Evolutionary conservation across 1,140 invertebrate genomes (phyloP).

Genomic region (Wiebesia pumilae): DNA sequence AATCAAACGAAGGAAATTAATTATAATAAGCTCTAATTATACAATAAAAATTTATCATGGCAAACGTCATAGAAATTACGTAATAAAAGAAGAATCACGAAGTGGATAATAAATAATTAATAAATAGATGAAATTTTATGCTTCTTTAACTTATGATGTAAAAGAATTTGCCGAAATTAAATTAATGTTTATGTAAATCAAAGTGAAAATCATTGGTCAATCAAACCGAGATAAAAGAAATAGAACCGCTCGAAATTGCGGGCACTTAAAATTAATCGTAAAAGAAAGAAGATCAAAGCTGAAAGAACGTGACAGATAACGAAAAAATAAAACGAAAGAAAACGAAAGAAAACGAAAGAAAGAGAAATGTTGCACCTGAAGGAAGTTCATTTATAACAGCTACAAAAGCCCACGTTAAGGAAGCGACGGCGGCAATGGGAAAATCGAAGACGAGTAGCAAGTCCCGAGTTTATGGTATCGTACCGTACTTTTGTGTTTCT

Average conservation of each 20-base stretch:
- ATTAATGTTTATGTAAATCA: conserved; percentile 21
- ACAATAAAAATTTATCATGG: too few species aligned
- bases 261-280: conserved; percentile 34
- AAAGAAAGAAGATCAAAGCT: conserved; percentile 34
- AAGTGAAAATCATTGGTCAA: conserved; percentile 7
- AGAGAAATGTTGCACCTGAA: conserved; percentile 26
- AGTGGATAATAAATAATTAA: neutral
- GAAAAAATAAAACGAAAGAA: conserved; percentile 17
- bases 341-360: neutral
- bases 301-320: conserved; percentile 23
- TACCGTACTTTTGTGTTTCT: neutral
- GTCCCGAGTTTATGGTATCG: conserved; percentile 18
- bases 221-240: conserved; percentile 30
- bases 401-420: neutral
- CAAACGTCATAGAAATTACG: too few species aligned
- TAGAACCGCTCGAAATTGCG: neutral
- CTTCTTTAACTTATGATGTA: neutral
- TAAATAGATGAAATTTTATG: neutral
- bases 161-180: neutral
- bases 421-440: neutral
- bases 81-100: neutral
- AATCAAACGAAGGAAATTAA: too few species aligned
- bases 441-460: conserved; percentile 31
- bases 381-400: conserved; percentile 9
- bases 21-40: too few species aligned